Evolutionary conservation across 1,140 invertebrate genomes (phyloP), one percentile per base, ranked within the genome.

Genomic region (Bombus difficillimus): DNA sequence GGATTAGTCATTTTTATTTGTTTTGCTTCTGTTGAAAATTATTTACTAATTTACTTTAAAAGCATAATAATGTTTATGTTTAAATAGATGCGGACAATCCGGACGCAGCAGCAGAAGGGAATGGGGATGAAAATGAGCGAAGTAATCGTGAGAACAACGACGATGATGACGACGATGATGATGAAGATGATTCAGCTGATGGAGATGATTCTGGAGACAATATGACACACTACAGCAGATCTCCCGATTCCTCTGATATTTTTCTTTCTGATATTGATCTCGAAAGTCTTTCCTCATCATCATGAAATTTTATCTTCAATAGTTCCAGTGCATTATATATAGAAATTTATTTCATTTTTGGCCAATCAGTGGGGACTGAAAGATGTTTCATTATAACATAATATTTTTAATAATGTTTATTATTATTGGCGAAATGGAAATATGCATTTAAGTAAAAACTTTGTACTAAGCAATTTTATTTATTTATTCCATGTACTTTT

Each of bases 101-200:
- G 22, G 93, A 94, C 66, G 91, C 91, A 34, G 89, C 85, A 22
- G 92, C 87, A 10, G 94, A 93, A 15, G 94, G 95, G 25, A 94
- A 95, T 64, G 94, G 92, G 13, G 94, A 94, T 39, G 94, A 94
- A 68, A 93, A 94, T 15, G 93, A 95, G 47, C 95, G 94, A n/a
- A 92, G 93, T 32, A 94, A 95, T 37, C 93, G 89, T 2, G 93
- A 95, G 22, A 94, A 95, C 87, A 92, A 95, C 12, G 94, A 95
- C 86, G 91, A 93, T 39, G 94, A 94, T 37, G 95, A 96, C 66
- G 94, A 94, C 22, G 94, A 95, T 37, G 94, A 95, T 59, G 93
- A 93, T 18, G 94, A 95, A 47, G 92, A 94, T 22, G 92, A 94
- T 25, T 93, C 92, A 43, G 92, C 90, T 32, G 94, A 95, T 66